phyloP scores from a whole-genome alignment of 1,140 invertebrate species.

The Drosophila tsacasi region DNA sequence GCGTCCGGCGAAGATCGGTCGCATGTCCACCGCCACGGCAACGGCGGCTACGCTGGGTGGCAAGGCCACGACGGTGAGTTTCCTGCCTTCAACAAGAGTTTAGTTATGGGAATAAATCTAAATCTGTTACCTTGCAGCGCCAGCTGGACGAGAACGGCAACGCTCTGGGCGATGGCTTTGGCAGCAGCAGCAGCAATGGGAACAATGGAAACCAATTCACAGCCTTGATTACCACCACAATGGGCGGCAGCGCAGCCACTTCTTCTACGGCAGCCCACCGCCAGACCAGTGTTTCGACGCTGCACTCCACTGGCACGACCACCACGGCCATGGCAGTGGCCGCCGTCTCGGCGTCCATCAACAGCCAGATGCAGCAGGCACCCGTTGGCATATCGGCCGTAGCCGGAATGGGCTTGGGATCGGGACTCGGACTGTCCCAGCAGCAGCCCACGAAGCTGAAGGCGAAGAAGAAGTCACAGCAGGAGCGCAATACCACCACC shows the following conservation, averaged over 20 bases:
- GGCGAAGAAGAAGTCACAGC: slow-evolving; percentile 78
- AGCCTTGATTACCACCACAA: slow-evolving; percentile 47
- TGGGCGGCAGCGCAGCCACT: slow-evolving; percentile 35
- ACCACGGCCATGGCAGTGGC: slow-evolving; percentile 64
- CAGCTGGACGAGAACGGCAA: slow-evolving; percentile 86
- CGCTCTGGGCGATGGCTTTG: slow-evolving; percentile 73
- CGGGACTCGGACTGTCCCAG: slow-evolving; percentile 2
- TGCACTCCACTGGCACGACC: slow-evolving; percentile 52
- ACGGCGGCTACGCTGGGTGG: slow-evolving; percentile 36
- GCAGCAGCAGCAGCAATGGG: slow-evolving; percentile 8
- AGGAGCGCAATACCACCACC: slow-evolving; percentile 86
- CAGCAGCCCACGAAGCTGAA: slow-evolving; percentile 61
- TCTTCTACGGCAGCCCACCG: slow-evolving; percentile 36
- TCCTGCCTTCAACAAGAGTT: not conserved
- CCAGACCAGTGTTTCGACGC: slow-evolving; percentile 57
- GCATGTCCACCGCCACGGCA: slow-evolving; percentile 42
- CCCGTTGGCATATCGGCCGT: slow-evolving; percentile 1
- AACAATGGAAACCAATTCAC: slow-evolving; percentile 50
- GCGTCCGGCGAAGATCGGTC: slow-evolving; percentile 58
- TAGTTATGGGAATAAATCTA: not conserved
- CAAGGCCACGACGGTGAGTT: slow-evolving; percentile 61
- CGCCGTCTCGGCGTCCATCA: slow-evolving; percentile 57
- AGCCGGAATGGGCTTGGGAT: not conserved
- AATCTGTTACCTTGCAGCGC: slow-evolving; percentile 65
- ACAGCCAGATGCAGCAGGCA: slow-evolving; percentile 51